phyloP scores from a whole-genome alignment of 1,140 invertebrate genomes.

The Calephelis virginiensis region DNA sequence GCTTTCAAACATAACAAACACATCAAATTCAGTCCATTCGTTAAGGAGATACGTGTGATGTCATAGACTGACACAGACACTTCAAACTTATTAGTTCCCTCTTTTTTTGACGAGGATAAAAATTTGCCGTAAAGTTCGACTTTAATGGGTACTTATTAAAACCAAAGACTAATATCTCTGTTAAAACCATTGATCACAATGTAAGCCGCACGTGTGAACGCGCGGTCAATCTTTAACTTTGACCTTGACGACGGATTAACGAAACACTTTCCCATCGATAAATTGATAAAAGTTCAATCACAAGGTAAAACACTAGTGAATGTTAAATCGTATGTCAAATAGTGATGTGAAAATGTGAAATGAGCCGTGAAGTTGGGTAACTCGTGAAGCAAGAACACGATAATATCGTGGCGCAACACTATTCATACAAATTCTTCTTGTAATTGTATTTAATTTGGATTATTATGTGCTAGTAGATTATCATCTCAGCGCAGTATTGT shows the following conservation, averaged over 20 bases:
- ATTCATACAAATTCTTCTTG: conserved; percentile 21
- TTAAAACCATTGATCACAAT: too few relatives aligned
- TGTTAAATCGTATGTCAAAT: conserved; percentile 28
- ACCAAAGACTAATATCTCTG: too few relatives aligned
- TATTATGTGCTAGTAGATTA: background rate
- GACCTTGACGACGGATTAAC: background rate
- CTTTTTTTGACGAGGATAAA: too few relatives aligned
- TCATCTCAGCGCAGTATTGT: too few relatives aligned
- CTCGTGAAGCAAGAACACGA: conserved; percentile 27
- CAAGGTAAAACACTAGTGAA: conserved; percentile 29
- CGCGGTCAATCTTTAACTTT: background rate
- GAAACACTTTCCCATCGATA: conserved; percentile 3
- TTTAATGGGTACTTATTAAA: too few relatives aligned
- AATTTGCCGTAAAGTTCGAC: too few relatives aligned
- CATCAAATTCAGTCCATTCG: too few relatives aligned
- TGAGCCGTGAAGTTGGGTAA: conserved; percentile 35
- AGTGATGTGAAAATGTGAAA: conserved; percentile 37
- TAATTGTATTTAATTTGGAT: background rate
- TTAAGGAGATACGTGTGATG: too few relatives aligned
- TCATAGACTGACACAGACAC: too few relatives aligned
- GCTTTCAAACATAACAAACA: too few relatives aligned
- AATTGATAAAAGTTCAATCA: conserved; percentile 24
- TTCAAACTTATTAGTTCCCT: too few relatives aligned
- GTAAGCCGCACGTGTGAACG: too few relatives aligned
- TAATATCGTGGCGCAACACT: conserved; percentile 32